Percentiles rank a stretch among this genome's conserved stretches.
Conservation (phyloP, 2,888 invertebrate species). For the Xylota sylvarum region DNA sequence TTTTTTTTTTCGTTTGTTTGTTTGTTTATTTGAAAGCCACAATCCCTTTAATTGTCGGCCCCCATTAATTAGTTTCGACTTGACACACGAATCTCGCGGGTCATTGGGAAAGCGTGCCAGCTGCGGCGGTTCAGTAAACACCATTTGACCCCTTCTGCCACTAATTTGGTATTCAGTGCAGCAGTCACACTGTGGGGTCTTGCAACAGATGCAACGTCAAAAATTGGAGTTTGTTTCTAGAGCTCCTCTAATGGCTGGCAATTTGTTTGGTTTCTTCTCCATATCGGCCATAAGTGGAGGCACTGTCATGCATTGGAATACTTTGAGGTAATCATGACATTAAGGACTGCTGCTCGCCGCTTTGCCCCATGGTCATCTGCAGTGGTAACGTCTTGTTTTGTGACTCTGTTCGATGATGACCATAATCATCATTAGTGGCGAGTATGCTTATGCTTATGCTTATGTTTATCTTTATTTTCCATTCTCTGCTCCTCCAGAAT, state of each 20-base stretch:
- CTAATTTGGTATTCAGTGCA: constrained; percentile 43
- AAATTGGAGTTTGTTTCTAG: constrained; percentile 53
- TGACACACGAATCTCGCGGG: constrained; percentile 31
- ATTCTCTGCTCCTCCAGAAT: constrained; percentile 42
- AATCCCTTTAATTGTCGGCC: constrained; percentile 37
- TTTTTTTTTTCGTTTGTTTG: constrained; percentile 5
- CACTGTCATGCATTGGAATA: constrained; percentile 37
- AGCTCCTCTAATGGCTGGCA: constrained; percentile 70
- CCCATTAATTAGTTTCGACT: constrained; percentile 58
- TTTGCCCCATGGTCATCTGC: constrained; percentile 56
- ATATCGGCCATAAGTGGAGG: constrained; percentile 24
- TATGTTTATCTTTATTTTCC: constrained; percentile 21
- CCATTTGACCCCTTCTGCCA: constrained; percentile 51
- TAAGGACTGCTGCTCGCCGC: constrained; percentile 45
- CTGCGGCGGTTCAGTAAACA: constrained; percentile 34
- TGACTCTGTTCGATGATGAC: constrained; percentile 70
- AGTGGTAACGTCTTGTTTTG: constrained; percentile 73
- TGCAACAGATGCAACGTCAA: constrained; percentile 58
- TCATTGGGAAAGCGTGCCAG: constrained; percentile 65
- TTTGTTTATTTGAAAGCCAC: too few species aligned
- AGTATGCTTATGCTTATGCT: constrained; percentile 49
- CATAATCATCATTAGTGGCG: constrained; percentile 74
- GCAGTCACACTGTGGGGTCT: constrained; percentile 70
- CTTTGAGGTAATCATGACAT: constrained; percentile 64
- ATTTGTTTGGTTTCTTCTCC: constrained; percentile 62